Conservation (phyloP, 2,113 vertebrate species). For the Malurus alboscapulatus region DNA sequence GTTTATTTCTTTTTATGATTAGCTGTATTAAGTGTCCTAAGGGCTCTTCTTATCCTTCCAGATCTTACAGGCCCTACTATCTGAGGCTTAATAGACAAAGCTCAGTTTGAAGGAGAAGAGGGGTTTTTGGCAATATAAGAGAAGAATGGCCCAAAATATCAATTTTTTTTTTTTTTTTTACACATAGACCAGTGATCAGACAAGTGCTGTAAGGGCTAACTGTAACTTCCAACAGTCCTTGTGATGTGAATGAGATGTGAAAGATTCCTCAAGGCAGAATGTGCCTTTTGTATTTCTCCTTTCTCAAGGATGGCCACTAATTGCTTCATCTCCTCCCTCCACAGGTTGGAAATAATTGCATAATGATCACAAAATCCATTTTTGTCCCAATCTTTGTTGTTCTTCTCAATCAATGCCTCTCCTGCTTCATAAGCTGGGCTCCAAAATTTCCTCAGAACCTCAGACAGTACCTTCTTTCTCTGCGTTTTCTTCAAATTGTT, state of each 20-base stretch:
- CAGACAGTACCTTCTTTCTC: background rate
- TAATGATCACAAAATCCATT: background rate
- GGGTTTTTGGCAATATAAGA: background rate
- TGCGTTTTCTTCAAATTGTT: background rate
- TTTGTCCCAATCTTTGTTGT: background rate
- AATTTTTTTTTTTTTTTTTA: constrained; percentile 2
- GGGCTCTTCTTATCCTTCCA: background rate
- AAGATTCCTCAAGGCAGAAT: constrained; percentile 23
- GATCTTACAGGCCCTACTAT: background rate
- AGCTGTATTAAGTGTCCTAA: background rate
- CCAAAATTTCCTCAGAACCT: background rate
- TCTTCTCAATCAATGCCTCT: background rate
- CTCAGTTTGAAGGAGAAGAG: background rate
- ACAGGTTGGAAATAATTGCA: background rate
- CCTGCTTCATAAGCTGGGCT: background rate
- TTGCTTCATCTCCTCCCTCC: background rate
- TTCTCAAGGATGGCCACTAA: constrained; percentile 18
- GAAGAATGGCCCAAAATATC: background rate
- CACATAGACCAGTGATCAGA: background rate
- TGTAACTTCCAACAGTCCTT: background rate
- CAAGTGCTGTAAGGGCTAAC: background rate
- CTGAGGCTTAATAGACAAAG: background rate
- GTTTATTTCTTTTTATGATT: background rate
- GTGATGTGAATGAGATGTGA: constrained; percentile 7
- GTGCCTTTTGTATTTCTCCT: background rate